A percentile compares a stretch with the other conserved stretches of the same genome.
Evolutionary conservation across 2,888 invertebrate species (phyloP).

Genomic region (Chymomyza amoena): DNA sequence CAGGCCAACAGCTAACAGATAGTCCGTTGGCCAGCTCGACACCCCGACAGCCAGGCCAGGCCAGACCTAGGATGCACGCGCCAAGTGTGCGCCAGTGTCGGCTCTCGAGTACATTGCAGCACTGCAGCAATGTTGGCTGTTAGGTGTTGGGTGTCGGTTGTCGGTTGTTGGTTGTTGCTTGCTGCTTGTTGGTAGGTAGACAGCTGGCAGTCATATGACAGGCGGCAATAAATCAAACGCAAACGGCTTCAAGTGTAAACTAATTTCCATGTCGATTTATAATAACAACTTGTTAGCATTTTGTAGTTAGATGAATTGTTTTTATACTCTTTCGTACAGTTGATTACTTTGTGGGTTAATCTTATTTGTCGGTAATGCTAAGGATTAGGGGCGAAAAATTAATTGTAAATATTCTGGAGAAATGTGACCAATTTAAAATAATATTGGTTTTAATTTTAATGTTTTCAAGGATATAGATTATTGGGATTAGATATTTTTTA

Average conservation of each 20-base stretch:
- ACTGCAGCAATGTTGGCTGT: neutral
- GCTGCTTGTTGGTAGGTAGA: slow-evolving; percentile 55
- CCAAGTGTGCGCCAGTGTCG: slow-evolving; percentile 33
- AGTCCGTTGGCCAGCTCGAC: slow-evolving; percentile 26
- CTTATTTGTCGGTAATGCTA: neutral
- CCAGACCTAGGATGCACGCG: slow-evolving; percentile 66
- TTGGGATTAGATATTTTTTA: too few relatives aligned
- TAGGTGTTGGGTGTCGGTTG: slow-evolving; percentile 48
- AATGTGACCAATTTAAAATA: too few relatives aligned
- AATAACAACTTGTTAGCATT: slow-evolving; percentile 74
- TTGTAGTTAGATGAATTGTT: slow-evolving; percentile 37
- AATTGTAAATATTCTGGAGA: too few relatives aligned
- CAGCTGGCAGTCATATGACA: slow-evolving; percentile 72
- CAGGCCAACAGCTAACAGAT: slow-evolving; percentile 24
- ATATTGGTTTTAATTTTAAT: too few relatives aligned
- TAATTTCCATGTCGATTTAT: slow-evolving; percentile 77
- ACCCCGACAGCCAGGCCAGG: slow-evolving; percentile 25
- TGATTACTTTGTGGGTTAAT: neutral
- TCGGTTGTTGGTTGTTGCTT: slow-evolving; percentile 25
- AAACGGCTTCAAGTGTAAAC: slow-evolving; percentile 76
- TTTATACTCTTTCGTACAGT: slow-evolving; percentile 5
- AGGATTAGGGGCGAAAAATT: too few relatives aligned
- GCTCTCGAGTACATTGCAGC: neutral
- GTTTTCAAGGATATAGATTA: too few relatives aligned
- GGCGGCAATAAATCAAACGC: slow-evolving; percentile 72